These are phyloP conservation scores for Fissipunctia ypsillon DNA, from an alignment of 2,888 invertebrate genomes.

Conservation along the genomic window DNA sequence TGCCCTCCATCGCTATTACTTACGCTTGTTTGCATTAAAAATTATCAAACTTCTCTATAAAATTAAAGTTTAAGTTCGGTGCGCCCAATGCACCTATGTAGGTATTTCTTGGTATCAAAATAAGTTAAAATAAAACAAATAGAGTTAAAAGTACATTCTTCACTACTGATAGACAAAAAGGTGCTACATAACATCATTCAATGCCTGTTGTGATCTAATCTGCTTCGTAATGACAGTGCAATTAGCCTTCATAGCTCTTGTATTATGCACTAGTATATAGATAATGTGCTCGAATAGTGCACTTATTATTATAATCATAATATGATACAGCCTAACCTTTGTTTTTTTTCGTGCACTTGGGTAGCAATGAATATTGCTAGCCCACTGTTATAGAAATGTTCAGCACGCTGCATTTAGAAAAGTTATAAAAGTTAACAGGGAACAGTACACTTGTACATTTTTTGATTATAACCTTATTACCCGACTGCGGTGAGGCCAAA, in stretches of 20 bases:
- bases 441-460: not conserved
- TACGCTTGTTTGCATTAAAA: not conserved
- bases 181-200: conserved; percentile 17
- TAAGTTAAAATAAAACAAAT: conserved; percentile 9
- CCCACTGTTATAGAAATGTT: not conserved
- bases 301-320: conserved; percentile 38
- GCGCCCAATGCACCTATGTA: not conserved
- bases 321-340: conserved; percentile 29
- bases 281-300: conserved; percentile 38
- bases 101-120: not conserved
- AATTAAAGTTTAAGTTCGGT: too few relatives aligned
- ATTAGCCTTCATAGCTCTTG: conserved; percentile 44
- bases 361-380: not conserved
- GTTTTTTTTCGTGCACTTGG: conserved; percentile 25
- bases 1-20: not conserved
- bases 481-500: too few relatives aligned
- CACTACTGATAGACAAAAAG: conserved; percentile 16
- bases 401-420: too few relatives aligned
- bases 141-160: conserved; percentile 4
- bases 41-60: not conserved
- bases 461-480: too few relatives aligned
- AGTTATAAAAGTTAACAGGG: too few relatives aligned
- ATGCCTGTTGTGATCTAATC: conserved; percentile 41
- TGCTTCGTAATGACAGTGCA: conserved; percentile 51
- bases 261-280: conserved; percentile 11